Evolutionary conservation across 2,113 vertebrate species (phyloP).

Genomic region (Merops nubicus): DNA sequence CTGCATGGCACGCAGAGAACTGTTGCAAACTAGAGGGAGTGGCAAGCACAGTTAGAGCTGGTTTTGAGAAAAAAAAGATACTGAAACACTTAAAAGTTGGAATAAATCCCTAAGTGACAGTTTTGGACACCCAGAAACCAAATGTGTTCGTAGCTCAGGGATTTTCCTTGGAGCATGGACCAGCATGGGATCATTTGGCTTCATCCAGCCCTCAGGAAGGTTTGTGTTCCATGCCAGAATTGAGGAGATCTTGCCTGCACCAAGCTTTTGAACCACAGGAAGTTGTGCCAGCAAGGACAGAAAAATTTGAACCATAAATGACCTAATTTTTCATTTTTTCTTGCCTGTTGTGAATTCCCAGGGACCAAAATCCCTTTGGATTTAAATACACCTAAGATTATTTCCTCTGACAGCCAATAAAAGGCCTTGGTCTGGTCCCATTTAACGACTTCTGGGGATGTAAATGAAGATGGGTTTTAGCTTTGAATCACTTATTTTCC

Average conservation of each 20-base stretch:
- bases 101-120: fast-evolving
- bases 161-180: not conserved
- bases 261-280: not conserved
- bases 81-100: not conserved
- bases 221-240: not conserved
- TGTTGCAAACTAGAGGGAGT: not conserved
- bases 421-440: too few relatives aligned
- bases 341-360: not conserved
- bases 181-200: not conserved
- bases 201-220: not conserved
- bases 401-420: not conserved
- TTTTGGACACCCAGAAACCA: not conserved
- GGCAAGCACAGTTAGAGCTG: too few relatives aligned
- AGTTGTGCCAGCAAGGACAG: not conserved
- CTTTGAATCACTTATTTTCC: not conserved
- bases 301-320: not conserved
- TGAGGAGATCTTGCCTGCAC: fast-evolving
- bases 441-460: not conserved
- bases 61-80: not conserved
- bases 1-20: fast-evolving
- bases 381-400: not conserved
- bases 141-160: fast-evolving
- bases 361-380: not conserved
- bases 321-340: too few relatives aligned
- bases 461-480: not conserved